A percentile compares a stretch with the other conserved stretches of the same genome.
phyloP scores from a whole-genome alignment of 2,797 vertebrate genomes.

The Enteromius afrohamiltoni region DNA sequence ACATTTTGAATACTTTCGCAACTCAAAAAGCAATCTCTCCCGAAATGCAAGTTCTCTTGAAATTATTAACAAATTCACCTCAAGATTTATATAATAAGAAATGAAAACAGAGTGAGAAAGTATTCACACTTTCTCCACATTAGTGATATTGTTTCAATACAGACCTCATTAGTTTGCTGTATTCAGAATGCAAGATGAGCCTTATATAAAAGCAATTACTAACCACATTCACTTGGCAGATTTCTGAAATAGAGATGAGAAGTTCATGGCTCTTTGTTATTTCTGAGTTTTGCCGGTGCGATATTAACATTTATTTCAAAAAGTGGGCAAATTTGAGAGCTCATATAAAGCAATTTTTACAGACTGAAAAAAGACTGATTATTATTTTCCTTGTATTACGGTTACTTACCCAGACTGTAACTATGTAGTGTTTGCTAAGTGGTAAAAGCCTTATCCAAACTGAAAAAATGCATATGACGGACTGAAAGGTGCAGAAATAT shows the following conservation, averaged over 20 bases:
- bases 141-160: constrained; percentile 48
- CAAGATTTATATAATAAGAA: constrained; percentile 5
- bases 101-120: constrained; percentile 57
- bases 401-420: constrained; percentile 1
- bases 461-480: not conserved
- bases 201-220: constrained; percentile 39
- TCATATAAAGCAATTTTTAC: constrained; percentile 4
- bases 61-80: constrained; percentile 25
- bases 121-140: constrained; percentile 52
- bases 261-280: constrained; percentile 3
- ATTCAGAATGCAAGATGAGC: constrained; percentile 27
- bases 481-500: constrained; percentile 12
- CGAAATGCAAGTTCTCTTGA: not conserved
- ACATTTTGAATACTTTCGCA: not conserved
- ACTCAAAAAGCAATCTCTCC: constrained; percentile 22
- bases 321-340: not conserved
- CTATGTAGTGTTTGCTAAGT: not conserved
- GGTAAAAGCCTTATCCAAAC: not conserved
- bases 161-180: constrained; percentile 18
- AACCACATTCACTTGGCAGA: not conserved
- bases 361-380: constrained; percentile 14
- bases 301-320: constrained; percentile 17
- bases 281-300: not conserved
- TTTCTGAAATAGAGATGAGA: constrained; percentile 16
- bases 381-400: not conserved